Base-by-base conservation (phyloP, 2,888 invertebrate genomes). In the Brenthis hecate region DNA sequence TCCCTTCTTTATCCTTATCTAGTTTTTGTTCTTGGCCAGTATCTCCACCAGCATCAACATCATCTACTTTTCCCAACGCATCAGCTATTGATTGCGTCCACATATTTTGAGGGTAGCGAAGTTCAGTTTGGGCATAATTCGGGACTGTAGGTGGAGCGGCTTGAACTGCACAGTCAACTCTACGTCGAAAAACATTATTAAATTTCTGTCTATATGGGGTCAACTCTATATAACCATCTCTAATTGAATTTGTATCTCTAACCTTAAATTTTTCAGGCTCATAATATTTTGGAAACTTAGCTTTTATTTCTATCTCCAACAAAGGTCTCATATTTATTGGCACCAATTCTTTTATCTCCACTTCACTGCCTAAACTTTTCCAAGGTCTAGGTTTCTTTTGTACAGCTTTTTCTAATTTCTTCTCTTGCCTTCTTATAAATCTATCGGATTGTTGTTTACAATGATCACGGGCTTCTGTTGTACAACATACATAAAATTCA, bases 191-290 rank as follows among this genome's bases (percentile, higher is more conserved):
- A 6, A 96, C 85, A 79, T 94, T 94, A 51, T 93, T 91, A 71
- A 94, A 94, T 19, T 90, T 93, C 63, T 93, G 90, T 47, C 94
- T 94, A 53, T 88, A 92, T 11, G 95, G 94, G 62, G 93, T 83
- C 36, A 97, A 81, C 78, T 96, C 96, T 68, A 95, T 92, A 75
- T 94, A 96, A 13, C 96, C 96, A 83, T 96, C 96, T 63, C 95
- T 90, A 16, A 93, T 93, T 57, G 94, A 93, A 58, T 93, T 89
- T 0, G 94, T 91, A 67, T 91, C 89, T 71, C 96, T 92, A 23
- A 94, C 85, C 47, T 82, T 78, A 74, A 96, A 95, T 36, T 89
- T 85, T 14, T 86, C 80, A 0, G 92, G 88, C 61, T 88, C 83
- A 73, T 88, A 86, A 43, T 76, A 75, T 2, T 89, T 90, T 1